Conservation (phyloP, 2,113 vertebrate species). For the Microcebus griseorufus region DNA sequence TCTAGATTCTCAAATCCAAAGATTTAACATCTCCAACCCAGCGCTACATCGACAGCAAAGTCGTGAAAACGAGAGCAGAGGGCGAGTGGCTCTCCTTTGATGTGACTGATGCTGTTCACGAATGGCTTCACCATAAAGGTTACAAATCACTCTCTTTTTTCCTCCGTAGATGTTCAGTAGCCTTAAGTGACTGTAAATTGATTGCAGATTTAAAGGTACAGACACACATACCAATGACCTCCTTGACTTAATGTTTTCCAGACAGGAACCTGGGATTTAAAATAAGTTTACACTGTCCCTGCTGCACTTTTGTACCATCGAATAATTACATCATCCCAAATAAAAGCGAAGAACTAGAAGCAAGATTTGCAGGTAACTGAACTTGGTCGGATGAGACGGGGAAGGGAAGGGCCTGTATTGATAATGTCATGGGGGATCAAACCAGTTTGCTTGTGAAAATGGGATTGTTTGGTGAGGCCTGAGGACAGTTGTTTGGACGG, state of each 20-base stretch:
- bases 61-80: conserved; percentile 93
- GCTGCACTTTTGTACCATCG: conserved; percentile 96
- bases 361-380: conserved; percentile 95
- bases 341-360: conserved; percentile 97
- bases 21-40: conserved; percentile 93
- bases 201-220: background rate
- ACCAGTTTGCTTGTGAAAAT: background rate
- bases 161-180: conserved; percentile 9
- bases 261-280: conserved; percentile 97
- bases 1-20: conserved; percentile 94
- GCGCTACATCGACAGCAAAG: conserved; percentile 97
- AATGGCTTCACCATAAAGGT: conserved; percentile 98
- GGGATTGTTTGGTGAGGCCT: background rate
- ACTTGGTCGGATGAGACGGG: background rate
- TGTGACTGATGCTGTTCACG: conserved; percentile 95
- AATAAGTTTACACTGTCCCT: conserved; percentile 97
- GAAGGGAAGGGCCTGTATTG: background rate
- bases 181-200: conserved; percentile 12
- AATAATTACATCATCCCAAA: conserved; percentile 99
- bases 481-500: background rate
- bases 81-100: conserved; percentile 97
- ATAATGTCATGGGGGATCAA: background rate
- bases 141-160: conserved; percentile 58
- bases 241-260: conserved; percentile 84
- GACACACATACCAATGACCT: conserved; percentile 54